phyloP scores from a whole-genome alignment of 2,888 invertebrate genomes.

The Callyntrura guangdongensis region DNA sequence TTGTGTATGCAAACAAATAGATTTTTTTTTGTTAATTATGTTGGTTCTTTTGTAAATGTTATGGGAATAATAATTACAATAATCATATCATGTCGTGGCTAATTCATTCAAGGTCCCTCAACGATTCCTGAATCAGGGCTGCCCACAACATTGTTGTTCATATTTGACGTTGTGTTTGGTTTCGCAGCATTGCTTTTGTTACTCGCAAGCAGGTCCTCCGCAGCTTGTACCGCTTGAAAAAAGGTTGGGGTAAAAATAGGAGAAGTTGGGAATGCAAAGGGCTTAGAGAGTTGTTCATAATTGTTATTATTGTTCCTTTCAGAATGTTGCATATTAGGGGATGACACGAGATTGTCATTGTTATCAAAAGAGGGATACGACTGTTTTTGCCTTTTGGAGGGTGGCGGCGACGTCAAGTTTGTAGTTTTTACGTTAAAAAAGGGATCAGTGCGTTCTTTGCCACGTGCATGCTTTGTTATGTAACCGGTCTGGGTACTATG shows the following conservation, averaged over 20 bases:
- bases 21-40: too few species aligned
- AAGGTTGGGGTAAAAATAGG: slow-evolving; percentile 30
- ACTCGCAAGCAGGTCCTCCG: background rate
- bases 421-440: slow-evolving; percentile 49
- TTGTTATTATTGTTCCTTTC: slow-evolving; percentile 70
- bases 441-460: slow-evolving; percentile 58
- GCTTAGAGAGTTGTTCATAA: slow-evolving; percentile 43
- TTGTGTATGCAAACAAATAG: background rate
- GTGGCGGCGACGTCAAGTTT: slow-evolving; percentile 21
- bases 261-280: slow-evolving; percentile 24
- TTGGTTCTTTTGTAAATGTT: slow-evolving; percentile 28
- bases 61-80: slow-evolving; percentile 22
- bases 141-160: slow-evolving; percentile 37
- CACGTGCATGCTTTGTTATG: slow-evolving; percentile 77
- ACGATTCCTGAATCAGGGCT: slow-evolving; percentile 71
- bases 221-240: slow-evolving; percentile 31
- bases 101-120: slow-evolving; percentile 56
- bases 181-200: background rate
- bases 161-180: background rate
- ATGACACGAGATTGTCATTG: slow-evolving; percentile 63
- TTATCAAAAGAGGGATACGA: slow-evolving; percentile 26
- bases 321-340: slow-evolving; percentile 17
- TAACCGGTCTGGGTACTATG: slow-evolving; percentile 80
- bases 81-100: slow-evolving; percentile 12
- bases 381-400: slow-evolving; percentile 63